Conservation (phyloP, 2,113 vertebrate species). For the Atlantisia rogersi region DNA sequence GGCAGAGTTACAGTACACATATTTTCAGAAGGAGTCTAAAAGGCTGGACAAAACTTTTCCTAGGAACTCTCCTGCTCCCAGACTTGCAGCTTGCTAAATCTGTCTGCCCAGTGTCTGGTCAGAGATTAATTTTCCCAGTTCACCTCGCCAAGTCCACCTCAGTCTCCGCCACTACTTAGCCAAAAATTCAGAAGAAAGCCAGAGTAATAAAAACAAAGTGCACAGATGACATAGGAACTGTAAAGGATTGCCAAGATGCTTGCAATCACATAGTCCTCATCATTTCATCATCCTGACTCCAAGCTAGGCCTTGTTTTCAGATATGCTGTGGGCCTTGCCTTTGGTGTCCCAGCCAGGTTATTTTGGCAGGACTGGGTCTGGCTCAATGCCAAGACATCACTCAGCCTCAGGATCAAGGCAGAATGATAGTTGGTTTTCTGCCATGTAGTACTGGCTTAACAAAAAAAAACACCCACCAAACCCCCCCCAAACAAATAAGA, state of each 20-base stretch:
- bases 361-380: constrained; percentile 49
- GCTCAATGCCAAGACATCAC: neutral
- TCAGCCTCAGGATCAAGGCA: constrained; percentile 15
- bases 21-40: neutral
- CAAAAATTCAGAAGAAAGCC: constrained; percentile 4
- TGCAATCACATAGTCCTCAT: neutral
- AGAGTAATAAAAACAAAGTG: neutral
- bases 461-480: too few species aligned
- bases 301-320: neutral
- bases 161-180: neutral
- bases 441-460: neutral
- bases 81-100: neutral
- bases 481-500: neutral
- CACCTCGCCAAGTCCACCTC: neutral
- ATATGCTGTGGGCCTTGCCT: neutral
- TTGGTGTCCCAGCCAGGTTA: constrained; percentile 50
- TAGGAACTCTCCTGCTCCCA: neutral
- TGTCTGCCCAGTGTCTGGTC: neutral
- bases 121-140: neutral
- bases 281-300: neutral
- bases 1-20: neutral
- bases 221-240: neutral
- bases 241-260: neutral
- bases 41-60: neutral
- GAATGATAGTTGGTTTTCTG: neutral